phyloP scores from a whole-genome alignment of 2,797 vertebrate genomes.

The Masticophis lateralis region DNA sequence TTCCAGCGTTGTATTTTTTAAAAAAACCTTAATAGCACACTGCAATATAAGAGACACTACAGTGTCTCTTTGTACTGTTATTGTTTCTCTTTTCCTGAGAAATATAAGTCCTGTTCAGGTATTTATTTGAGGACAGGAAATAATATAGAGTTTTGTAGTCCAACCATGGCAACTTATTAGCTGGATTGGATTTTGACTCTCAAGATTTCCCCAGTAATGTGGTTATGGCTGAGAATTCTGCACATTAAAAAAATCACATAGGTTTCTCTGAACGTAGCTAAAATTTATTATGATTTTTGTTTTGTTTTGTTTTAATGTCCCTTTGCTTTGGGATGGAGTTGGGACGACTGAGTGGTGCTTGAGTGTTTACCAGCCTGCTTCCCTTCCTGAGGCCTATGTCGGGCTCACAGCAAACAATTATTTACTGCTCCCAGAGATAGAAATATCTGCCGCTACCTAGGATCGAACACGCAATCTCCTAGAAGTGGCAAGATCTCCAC shows the following conservation, averaged over 20 bases:
- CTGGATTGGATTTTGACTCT: neutral
- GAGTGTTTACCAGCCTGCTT: neutral
- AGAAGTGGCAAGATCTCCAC: neutral
- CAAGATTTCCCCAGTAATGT: neutral
- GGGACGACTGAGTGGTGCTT: neutral
- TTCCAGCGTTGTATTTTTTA: neutral
- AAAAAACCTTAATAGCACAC: neutral
- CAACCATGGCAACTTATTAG: neutral
- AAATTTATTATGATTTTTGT: neutral
- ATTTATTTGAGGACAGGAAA: neutral
- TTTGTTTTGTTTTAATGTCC: neutral
- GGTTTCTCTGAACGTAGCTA: neutral
- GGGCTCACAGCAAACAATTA: neutral
- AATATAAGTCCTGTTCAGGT: neutral
- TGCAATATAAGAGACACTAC: neutral
- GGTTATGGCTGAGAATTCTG: neutral
- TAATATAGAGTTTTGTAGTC: neutral
- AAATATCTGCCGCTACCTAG: neutral
- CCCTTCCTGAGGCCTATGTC: neutral
- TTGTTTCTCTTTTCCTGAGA: neutral
- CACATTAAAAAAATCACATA: neutral
- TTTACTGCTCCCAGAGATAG: fast-evolving
- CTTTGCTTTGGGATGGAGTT: neutral
- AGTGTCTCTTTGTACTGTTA: neutral
- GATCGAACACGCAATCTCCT: neutral